A percentile compares a stretch with the other conserved stretches of the same genome.
Evolutionary conservation across 2,113 vertebrate species (phyloP).

Genomic region (Willisornis vidua): DNA sequence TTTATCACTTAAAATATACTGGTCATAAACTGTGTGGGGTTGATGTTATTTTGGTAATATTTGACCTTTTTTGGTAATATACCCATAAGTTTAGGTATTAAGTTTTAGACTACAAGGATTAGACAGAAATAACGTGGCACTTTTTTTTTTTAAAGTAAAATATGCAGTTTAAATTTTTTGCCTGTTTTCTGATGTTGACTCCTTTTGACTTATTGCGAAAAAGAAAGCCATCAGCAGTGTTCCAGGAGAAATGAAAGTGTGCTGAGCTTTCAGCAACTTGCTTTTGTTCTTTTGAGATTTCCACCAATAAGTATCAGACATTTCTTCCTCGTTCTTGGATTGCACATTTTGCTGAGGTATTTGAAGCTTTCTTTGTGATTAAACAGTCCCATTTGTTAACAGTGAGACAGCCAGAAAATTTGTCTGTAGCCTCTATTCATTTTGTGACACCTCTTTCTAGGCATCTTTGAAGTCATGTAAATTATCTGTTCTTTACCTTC

Average conservation of each 20-base stretch:
- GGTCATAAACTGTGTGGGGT: not conserved
- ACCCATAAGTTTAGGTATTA: not conserved
- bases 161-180: not conserved
- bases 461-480: not conserved
- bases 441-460: not conserved
- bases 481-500: not conserved
- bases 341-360: not conserved
- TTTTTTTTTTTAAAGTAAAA: not conserved
- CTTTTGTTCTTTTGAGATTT: not conserved
- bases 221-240: not conserved
- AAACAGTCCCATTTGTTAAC: not conserved
- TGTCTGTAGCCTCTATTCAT: not conserved
- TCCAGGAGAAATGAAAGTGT: not conserved
- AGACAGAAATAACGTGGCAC: not conserved
- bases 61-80: not conserved
- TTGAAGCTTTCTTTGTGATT: not conserved
- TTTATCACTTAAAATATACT: not conserved
- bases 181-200: not conserved
- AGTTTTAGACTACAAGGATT: not conserved
- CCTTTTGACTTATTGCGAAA: not conserved
- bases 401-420: not conserved
- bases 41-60: not conserved
- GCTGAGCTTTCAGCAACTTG: not conserved
- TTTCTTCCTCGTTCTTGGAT: not conserved
- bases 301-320: not conserved